Evolutionary conservation across 2,888 invertebrate species (phyloP).

Genomic region (Aleiodes leptofemur): DNA sequence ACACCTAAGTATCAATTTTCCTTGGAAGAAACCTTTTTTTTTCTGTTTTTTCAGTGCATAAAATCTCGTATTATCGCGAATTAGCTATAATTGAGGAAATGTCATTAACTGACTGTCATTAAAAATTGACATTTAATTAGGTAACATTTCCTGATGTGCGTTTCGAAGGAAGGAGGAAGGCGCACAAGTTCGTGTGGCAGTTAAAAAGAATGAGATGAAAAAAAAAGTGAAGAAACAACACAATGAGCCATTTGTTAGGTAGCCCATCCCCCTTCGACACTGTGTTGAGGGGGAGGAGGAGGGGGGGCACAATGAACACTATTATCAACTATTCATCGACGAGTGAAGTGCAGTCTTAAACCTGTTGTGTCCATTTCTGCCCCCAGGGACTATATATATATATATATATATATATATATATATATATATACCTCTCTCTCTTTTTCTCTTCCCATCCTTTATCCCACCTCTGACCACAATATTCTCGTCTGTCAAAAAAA

Average conservation of each 20-base stretch:
- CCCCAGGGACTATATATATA: not conserved
- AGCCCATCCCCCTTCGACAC: conserved; percentile 58
- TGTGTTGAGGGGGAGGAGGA: not conserved
- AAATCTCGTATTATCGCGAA: no score
- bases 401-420: no score
- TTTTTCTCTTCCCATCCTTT: no score
- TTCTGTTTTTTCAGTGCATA: no score
- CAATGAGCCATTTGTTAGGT: conserved; percentile 71
- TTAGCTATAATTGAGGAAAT: no score
- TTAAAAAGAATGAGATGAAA: conserved; percentile 40
- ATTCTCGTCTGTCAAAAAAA: not conserved
- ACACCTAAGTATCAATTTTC: no score
- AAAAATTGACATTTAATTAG: no score
- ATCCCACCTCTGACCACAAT: no score
- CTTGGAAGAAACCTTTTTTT: no score
- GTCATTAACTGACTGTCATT: no score
- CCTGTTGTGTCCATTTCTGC: conserved; percentile 6
- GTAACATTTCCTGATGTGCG: not conserved
- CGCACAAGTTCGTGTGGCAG: not conserved
- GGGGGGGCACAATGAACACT: conserved; percentile 65
- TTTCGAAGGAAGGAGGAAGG: not conserved
- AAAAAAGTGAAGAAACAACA: conserved; percentile 54
- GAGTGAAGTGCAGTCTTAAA: conserved; percentile 8
- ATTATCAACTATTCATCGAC: conserved; percentile 69
- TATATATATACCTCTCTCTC: no score